phyloP scores from a whole-genome alignment of 1,140 invertebrate species.

The Drosophila nebulosa region DNA sequence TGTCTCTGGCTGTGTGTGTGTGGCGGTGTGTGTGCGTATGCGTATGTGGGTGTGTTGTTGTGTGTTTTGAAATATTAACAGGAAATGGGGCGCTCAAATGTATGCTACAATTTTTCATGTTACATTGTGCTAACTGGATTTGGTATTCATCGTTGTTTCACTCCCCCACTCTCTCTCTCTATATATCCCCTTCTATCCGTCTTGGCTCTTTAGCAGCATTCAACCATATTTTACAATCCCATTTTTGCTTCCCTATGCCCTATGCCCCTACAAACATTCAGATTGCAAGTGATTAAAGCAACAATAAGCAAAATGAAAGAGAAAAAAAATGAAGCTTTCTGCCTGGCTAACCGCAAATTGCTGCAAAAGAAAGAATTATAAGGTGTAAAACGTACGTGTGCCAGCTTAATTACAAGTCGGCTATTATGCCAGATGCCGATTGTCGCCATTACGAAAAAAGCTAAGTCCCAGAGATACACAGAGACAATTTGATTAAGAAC shows the following conservation, averaged over 20 bases:
- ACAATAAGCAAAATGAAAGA: neutral
- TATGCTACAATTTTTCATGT: slow-evolving; percentile 39
- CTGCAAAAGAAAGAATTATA: neutral
- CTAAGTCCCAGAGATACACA: neutral
- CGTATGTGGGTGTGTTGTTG: neutral
- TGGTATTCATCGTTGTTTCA: neutral
- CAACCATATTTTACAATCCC: neutral
- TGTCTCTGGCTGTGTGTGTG: neutral
- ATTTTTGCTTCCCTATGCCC: neutral
- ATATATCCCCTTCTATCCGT: neutral
- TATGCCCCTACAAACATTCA: neutral
- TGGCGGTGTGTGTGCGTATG: neutral
- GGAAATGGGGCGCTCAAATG: slow-evolving; percentile 40
- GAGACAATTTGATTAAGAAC: neutral
- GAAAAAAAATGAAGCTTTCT: neutral
- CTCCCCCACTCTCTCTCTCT: neutral
- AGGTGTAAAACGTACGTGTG: neutral
- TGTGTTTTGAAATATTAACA: slow-evolving; percentile 27
- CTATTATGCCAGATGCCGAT: slow-evolving; percentile 26
- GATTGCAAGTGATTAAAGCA: neutral
- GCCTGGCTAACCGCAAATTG: neutral
- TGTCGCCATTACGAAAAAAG: neutral
- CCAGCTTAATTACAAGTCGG: slow-evolving; percentile 32
- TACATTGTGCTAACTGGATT: slow-evolving; percentile 24
- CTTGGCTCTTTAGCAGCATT: neutral